phyloP scores from a whole-genome alignment of 2,113 vertebrate genomes.

The Naja naja region DNA sequence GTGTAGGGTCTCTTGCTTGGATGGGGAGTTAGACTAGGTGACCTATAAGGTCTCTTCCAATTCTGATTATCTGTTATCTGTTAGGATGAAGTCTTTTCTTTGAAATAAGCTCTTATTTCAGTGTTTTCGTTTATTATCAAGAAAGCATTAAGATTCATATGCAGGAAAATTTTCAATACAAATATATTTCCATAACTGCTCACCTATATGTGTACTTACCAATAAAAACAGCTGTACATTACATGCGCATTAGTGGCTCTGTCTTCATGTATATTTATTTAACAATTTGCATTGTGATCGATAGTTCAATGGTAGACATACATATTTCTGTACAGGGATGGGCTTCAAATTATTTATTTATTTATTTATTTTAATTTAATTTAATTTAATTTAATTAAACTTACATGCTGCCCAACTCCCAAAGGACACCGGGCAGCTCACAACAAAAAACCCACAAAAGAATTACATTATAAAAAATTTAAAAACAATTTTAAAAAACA shows the following conservation, averaged over 20 bases:
- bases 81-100: not conserved
- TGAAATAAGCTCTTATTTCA: not conserved
- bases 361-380: too few species aligned
- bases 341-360: too few species aligned
- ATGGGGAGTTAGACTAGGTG: too few species aligned
- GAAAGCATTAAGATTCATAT: not conserved
- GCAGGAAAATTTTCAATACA: not conserved
- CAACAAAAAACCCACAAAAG: too few species aligned
- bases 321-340: not conserved
- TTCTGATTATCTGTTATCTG: too few species aligned
- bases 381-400: too few species aligned
- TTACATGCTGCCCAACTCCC: too few species aligned
- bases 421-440: too few species aligned
- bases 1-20: too few species aligned
- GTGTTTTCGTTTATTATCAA: not conserved
- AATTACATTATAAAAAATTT: too few species aligned
- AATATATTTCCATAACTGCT: not conserved
- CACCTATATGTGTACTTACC: not conserved
- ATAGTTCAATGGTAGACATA: not conserved
- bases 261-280: not conserved
- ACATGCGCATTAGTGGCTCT: not conserved
- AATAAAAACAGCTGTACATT: not conserved
- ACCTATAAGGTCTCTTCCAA: too few species aligned
- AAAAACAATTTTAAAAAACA: too few species aligned
- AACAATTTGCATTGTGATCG: not conserved